These are phyloP conservation scores for Nomada goodeniana DNA, from an alignment of 2,888 invertebrate genomes.

Conservation along the genomic window DNA sequence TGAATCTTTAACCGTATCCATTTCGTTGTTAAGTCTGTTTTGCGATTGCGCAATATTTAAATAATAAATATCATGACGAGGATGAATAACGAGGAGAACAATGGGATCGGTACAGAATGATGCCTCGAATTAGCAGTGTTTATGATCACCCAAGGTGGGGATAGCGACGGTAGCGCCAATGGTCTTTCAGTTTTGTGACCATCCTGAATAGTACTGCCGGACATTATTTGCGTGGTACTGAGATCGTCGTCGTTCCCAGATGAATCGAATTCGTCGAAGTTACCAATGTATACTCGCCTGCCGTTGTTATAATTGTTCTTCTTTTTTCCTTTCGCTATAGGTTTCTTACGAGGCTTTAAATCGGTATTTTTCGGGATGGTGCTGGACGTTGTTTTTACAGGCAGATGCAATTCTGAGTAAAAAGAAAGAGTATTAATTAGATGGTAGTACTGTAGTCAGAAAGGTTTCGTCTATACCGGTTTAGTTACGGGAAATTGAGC, in stretches of 20 bases:
- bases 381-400: constrained; percentile 75
- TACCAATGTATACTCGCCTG: constrained; percentile 23
- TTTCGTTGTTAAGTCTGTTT: constrained; percentile 14
- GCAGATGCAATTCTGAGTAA: constrained; percentile 70
- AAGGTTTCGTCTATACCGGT: too few relatives aligned
- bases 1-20: constrained; percentile 2
- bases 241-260: constrained; percentile 73
- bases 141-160: constrained; percentile 77
- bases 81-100: constrained; percentile 65
- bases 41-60: constrained; percentile 37
- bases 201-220: constrained; percentile 75
- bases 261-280: constrained; percentile 52
- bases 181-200: constrained; percentile 81
- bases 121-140: constrained; percentile 72
- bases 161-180: constrained; percentile 74
- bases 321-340: constrained; percentile 68
- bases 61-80: constrained; percentile 27
- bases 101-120: constrained; percentile 28
- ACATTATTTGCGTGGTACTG: constrained; percentile 80
- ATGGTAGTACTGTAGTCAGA: background rate
- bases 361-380: constrained; percentile 74
- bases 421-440: background rate
- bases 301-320: constrained; percentile 67
- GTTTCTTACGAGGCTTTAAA: constrained; percentile 74
- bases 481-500: too few relatives aligned